Evolutionary conservation across 2,113 vertebrate species (phyloP), one percentile per base, ranked within the genome.

Genomic region (Embiotoca jacksoni): DNA sequence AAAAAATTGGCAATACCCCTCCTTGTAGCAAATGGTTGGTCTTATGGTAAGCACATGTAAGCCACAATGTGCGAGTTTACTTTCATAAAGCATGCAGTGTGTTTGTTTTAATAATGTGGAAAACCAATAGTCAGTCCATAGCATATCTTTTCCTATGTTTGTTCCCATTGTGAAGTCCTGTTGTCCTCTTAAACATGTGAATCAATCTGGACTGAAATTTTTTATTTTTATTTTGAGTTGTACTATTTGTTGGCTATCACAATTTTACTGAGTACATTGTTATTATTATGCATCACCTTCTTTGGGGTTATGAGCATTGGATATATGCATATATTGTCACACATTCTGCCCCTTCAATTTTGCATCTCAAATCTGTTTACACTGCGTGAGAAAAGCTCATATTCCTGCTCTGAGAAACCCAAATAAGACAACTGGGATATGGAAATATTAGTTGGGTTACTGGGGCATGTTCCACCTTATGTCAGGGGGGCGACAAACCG

Each of bases 381-480:
- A 60, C 15, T 41, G 3, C 50, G 16, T 60, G 32, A 4, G 30
- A 50, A 47, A 61, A 73, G 35, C 64, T 44, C 10, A 61, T 60
- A 49, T 35, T 4, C 31, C n/a, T 52, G 36, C 68, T n/a, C 52
- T 59, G n/a, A 76, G 37, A 53, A 64, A 56, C n/a, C 7, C 33
- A 72, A 72, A 78, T 69, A 50, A 55, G 54, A 75, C 75, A 69
- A 70, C n/a, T 59, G 70, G 55, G 74, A 77, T 71, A 16, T 39
- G 41, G n/a, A 32, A 66, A 71, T 32, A 80, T 77, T 72, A 75
- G 53, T 53, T 30, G 7, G 36, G n/a, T 75, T 69, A 72, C 75
- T 80, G 60, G 88, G 46, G 82, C 71, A 56, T 55, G 4, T 44
- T 60, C 6, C 36, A 52, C 54, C 14, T 74, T 30, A 56, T 75